These are phyloP conservation scores for Acanthococcus lagerstroemiae DNA, from an alignment of 2,888 invertebrate species.

Conservation along the genomic window DNA sequence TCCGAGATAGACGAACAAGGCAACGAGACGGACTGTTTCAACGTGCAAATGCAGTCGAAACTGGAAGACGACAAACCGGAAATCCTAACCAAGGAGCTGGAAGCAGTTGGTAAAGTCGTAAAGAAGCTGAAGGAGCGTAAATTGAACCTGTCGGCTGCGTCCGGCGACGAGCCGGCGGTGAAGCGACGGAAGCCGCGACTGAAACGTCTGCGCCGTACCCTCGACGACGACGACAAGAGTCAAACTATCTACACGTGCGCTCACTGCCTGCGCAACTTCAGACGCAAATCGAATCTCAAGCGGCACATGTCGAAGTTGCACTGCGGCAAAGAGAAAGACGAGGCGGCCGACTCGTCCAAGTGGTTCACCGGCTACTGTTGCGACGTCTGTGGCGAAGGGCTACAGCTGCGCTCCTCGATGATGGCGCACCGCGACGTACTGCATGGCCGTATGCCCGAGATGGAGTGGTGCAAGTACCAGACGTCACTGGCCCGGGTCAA, in stretches of 20 bases:
- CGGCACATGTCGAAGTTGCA: not conserved
- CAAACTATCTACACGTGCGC: not conserved
- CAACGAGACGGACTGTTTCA: too few relatives aligned
- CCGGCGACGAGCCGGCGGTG: too few relatives aligned
- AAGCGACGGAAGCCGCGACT: too few relatives aligned
- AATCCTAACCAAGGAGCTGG: not conserved
- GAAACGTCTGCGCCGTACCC: not conserved
- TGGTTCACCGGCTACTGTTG: not conserved
- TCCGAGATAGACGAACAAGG: not conserved
- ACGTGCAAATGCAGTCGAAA: not conserved
- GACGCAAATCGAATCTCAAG: not conserved
- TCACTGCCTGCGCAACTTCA: not conserved
- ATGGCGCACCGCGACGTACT: not conserved
- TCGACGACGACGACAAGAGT: not conserved
- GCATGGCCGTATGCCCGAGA: not conserved
- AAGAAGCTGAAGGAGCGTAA: not conserved
- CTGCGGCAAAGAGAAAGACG: not conserved
- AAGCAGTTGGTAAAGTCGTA: not conserved
- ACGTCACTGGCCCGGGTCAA: not conserved
- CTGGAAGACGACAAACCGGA: not conserved
- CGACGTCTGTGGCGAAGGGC: not conserved
- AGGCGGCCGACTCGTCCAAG: not conserved
- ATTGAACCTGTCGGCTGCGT: too few relatives aligned
- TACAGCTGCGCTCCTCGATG: not conserved
- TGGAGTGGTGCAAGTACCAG: constrained; percentile 6